Base-by-base conservation (phyloP, 1,140 invertebrate genomes). In the Eueides isabella region DNA sequence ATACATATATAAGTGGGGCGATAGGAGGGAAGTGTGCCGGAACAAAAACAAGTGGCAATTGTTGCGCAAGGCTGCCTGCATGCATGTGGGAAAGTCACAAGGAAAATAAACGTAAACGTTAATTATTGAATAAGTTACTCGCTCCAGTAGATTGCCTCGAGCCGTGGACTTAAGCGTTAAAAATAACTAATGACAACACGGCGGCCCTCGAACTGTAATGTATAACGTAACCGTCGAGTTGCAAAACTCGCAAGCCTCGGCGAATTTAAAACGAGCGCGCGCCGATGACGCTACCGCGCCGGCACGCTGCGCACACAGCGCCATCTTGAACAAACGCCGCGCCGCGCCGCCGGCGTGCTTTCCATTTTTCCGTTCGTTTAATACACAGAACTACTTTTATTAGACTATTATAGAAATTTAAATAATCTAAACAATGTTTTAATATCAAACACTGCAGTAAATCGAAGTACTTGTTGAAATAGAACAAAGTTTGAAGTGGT, bases 151-250 rank as follows among this genome's bases (percentile, higher is more conserved):
- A 71, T 80, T 77, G 77, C 74, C 74, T 78, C 77, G 78, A 83
- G 74, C 69, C 74, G 62, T 66, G 71, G 76, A 79, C 75, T 82
- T 66, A 68, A 85, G 80, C 84, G 88, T 90, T 91, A 92, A 91
- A 92, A 92, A 92, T 92, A 92, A 92, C 87, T 89, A 91, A 88
- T 92, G 91, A 92, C 89, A 91, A 91, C 89, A 90, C 74, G 48
- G 78, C 86, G 81, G 80, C 83, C 82, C 82, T 87, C 79, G 75
- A 63, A 72, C 82, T 83, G 90, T 91, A 92, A 91, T 85, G 85
- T 89, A 44, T 44, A 90, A 89, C 82, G 19, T 44, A 90, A 89
- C 82, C 83, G 78, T 78, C 78, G 73, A 85, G 84, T 91, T 92
- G 90, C 88, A 90, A 90, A 89, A 89, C 84, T 81, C 80, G 74